Evolutionary conservation across 2,888 invertebrate species (phyloP).

Genomic region (Lasiommata megera): DNA sequence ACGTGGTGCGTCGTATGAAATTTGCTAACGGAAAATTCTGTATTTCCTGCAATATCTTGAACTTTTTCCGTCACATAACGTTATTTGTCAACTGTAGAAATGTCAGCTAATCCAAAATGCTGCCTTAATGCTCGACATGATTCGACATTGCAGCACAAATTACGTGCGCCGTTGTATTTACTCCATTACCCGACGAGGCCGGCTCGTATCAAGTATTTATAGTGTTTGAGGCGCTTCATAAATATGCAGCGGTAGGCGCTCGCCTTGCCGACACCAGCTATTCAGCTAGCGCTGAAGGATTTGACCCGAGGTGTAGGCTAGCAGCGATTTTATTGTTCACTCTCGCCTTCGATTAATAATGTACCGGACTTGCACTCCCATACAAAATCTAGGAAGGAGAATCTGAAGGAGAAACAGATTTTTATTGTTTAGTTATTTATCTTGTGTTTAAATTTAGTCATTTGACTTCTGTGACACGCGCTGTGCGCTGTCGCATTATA

Average conservation of each 20-base stretch:
- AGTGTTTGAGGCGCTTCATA: constrained; percentile 81
- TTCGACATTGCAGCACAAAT: constrained; percentile 51
- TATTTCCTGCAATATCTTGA: neutral
- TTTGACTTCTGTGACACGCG: no score
- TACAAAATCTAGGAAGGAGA: no score
- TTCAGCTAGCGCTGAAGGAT: constrained; percentile 56
- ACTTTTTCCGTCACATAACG: neutral
- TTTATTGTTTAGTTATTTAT: no score
- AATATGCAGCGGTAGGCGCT: constrained; percentile 81
- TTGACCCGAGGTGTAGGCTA: constrained; percentile 34
- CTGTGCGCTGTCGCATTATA: no score
- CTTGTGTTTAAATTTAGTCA: no score
- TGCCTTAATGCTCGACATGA: constrained; percentile 26
- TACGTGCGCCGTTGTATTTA: constrained; percentile 70
- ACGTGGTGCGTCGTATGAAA: no score
- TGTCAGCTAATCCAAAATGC: constrained; percentile 5
- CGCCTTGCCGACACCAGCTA: constrained; percentile 81
- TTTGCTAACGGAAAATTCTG: no score
- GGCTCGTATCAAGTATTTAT: constrained; percentile 79
- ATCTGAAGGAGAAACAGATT: no score
- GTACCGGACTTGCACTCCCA: no score
- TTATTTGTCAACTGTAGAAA: constrained; percentile 8
- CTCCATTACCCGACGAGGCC: constrained; percentile 73
- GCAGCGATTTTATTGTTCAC: constrained; percentile 35
- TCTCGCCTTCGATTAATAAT: neutral